Conservation (phyloP, 2,113 vertebrate species). For the Lethenteron reissneri region DNA sequence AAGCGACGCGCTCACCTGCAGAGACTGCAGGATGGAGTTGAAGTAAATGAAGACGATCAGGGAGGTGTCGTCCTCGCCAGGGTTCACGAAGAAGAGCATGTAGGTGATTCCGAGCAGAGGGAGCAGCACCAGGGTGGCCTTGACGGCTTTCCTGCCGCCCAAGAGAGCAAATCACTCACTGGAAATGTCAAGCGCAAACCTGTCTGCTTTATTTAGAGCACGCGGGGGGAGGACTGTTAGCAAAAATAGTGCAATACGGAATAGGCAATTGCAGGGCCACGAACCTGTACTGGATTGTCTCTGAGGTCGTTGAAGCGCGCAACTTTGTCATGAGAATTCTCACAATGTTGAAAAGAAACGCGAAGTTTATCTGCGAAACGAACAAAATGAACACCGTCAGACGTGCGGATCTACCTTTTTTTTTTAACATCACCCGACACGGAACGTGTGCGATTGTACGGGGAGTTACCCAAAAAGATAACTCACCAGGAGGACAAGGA, state of each 20-base stretch:
- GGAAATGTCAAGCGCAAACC: no score
- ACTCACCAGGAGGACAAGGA: constrained; percentile 81
- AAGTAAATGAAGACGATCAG: constrained; percentile 89
- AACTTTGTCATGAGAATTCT: constrained; percentile 88
- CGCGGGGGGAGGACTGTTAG: not conserved
- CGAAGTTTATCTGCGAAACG: constrained; percentile 59
- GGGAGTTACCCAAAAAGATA: not conserved
- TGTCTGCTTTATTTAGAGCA: not conserved
- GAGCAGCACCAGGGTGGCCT: constrained; percentile 77
- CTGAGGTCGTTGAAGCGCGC: constrained; percentile 64
- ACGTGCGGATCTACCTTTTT: not conserved
- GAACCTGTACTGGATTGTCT: constrained; percentile 67
- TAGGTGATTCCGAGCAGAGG: constrained; percentile 95
- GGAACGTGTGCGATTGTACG: not conserved
- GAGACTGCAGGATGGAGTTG: constrained; percentile 88
- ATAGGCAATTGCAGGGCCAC: not conserved
- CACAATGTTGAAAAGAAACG: constrained; percentile 89
- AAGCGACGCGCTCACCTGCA: constrained; percentile 39
- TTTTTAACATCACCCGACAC: not conserved
- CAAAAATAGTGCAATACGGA: no score
- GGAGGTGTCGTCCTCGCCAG: constrained; percentile 77
- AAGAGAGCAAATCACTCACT: no score
- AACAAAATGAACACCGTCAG: not conserved
- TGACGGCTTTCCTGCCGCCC: constrained; percentile 69
- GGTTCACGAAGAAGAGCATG: constrained; percentile 95